Conservation (phyloP, 1,140 invertebrate genomes). For the Microplitis demolitor region DNA sequence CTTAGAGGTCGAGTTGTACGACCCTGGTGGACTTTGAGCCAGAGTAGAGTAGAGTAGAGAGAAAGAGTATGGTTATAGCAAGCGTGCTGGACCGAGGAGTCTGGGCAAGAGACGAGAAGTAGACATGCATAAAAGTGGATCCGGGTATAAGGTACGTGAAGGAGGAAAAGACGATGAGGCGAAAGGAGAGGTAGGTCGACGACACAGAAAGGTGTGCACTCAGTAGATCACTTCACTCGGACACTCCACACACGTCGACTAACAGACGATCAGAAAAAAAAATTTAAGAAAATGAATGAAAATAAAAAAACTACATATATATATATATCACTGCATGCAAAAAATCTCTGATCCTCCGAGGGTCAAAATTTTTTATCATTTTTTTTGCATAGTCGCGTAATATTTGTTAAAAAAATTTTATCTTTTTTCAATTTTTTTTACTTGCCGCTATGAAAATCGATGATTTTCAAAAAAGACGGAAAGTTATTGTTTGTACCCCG, state of each 20-base stretch:
- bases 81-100: not conserved
- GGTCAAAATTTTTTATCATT: too few relatives aligned
- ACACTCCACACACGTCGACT: not conserved
- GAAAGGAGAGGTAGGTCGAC: not conserved
- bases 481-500: too few relatives aligned
- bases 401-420: too few relatives aligned
- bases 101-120: slow-evolving; percentile 8
- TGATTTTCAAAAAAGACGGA: too few relatives aligned
- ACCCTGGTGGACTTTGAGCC: not conserved
- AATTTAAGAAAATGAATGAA: not conserved
- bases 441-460: too few relatives aligned
- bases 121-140: slow-evolving; percentile 20
- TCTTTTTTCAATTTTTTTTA: too few relatives aligned
- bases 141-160: slow-evolving; percentile 4
- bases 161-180: not conserved
- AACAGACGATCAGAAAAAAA: not conserved
- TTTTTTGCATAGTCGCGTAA: too few relatives aligned
- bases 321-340: not conserved
- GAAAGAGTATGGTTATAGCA: not conserved
- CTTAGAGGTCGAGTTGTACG: not conserved
- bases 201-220: slow-evolving; percentile 5
- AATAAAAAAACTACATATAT: not conserved
- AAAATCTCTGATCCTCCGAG: too few relatives aligned
- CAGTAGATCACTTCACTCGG: slow-evolving; percentile 9
- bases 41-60: not conserved